Evolutionary conservation across 2,888 invertebrate genomes (phyloP).

Genomic region (Volucella bombylans): DNA sequence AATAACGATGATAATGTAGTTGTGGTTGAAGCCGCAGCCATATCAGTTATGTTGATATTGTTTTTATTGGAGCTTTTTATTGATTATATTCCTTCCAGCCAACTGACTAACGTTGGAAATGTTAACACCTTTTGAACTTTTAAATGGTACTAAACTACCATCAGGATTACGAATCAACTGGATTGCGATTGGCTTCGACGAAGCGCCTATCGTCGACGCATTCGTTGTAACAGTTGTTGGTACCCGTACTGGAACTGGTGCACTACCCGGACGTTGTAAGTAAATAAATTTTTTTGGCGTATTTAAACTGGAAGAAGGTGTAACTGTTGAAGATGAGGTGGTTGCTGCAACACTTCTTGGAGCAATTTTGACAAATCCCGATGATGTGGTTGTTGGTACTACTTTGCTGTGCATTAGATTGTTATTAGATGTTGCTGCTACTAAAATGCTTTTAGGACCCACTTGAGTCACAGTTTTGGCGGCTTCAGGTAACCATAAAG

Average conservation of each 20-base stretch:
- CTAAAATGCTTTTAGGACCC: constrained; percentile 20
- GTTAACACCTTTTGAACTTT: constrained; percentile 71
- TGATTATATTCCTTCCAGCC: constrained; percentile 75
- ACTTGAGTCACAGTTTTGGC: neutral
- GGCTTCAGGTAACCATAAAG: neutral
- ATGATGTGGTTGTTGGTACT: constrained; percentile 16
- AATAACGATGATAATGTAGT: constrained; percentile 49
- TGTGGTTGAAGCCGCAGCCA: constrained; percentile 11
- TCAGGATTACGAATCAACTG: constrained; percentile 78
- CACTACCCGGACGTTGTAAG: constrained; percentile 81
- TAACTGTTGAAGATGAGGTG: constrained; percentile 9
- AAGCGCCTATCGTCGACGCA: constrained; percentile 14
- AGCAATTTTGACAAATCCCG: constrained; percentile 59
- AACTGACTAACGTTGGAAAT: constrained; percentile 65
- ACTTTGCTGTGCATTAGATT: constrained; percentile 60
- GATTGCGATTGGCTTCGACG: constrained; percentile 75
- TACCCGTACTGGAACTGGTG: constrained; percentile 63
- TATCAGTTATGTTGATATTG: neutral
- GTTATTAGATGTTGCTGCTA: constrained; percentile 40
- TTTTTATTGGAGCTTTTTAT: constrained; percentile 73
- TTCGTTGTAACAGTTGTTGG: constrained; percentile 30
- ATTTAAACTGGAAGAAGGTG: constrained; percentile 76
- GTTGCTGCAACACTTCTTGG: constrained; percentile 28
- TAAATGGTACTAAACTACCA: constrained; percentile 76
- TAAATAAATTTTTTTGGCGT: constrained; percentile 82